Evolutionary conservation across 2,888 invertebrate species (phyloP), one percentile per base, ranked within the genome.

Genomic region (Lepeophtheirus nordmannii): DNA sequence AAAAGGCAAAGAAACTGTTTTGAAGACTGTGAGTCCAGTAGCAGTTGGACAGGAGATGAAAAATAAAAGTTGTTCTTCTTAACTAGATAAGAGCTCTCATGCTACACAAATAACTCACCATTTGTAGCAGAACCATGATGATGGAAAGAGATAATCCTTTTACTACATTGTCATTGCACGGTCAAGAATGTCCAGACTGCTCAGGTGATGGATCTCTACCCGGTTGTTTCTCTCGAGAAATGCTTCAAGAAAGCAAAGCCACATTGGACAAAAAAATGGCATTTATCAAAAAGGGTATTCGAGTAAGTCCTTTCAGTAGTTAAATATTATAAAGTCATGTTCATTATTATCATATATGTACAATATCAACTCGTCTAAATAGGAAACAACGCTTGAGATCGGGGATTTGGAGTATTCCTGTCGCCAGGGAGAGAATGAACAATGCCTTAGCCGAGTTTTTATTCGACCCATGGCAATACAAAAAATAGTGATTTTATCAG

Each of bases 131-230:
- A 30, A 30, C 30, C 30, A 30, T 30, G 30, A 30, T 30, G 30
- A 30, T 46, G 53, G 53, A 46, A 46, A 46, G 53, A 46, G 53
- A 46, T 2, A 46, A 46, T 46, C 53, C 53, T 17, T n/a, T 46
- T 46, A 46, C 53, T 17, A 46, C 53, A 17, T 46, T 46, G 53
- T 46, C 53, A 14, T n/a, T 46, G n/a, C 53, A 46, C 53, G 53
- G 53, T 17, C 53, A 46, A 8, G 53, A 46, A 14, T 46, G 53
- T 30, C 53, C 53, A 5, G 53, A 46, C 17, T 46, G 53, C 53
- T 46, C 53, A 14, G 17, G 14, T 46, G 53, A 46, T 17, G 53
- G 53, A 46, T 46, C 5, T 17, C 53, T 46, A 46, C 53, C 53
- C 14, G 53, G 53, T 14, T 14, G n/a, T n/a, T 46, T 46, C 53